phyloP scores from a whole-genome alignment of 1,140 invertebrate species.

The Cotesia chilonis region DNA sequence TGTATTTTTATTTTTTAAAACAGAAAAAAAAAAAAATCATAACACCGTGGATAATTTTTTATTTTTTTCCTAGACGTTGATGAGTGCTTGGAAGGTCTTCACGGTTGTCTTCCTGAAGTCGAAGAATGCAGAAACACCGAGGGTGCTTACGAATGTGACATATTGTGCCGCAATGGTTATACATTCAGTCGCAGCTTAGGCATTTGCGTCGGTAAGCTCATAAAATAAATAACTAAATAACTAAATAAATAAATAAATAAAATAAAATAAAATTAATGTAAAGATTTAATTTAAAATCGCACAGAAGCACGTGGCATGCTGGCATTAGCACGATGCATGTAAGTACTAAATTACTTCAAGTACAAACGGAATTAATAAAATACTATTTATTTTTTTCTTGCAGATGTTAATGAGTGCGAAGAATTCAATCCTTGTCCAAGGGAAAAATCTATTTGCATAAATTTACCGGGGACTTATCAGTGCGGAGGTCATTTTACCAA shows the following conservation, averaged over 20 bases:
- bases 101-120: conserved; percentile 56
- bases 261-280: conserved; percentile 9
- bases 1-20: conserved; percentile 45
- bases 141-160: conserved; percentile 67
- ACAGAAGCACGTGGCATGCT: conserved; percentile 28
- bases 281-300: conserved; percentile 6
- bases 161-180: conserved; percentile 74
- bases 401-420: conserved; percentile 72
- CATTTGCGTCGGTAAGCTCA: conserved; percentile 62
- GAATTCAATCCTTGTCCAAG: conserved; percentile 50
- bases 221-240: not conserved
- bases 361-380: not conserved
- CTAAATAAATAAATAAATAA: not conserved
- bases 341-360: conserved; percentile 20
- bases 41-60: too few relatives aligned
- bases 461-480: conserved; percentile 63
- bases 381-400: conserved; percentile 29
- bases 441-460: conserved; percentile 60
- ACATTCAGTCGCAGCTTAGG: conserved; percentile 67
- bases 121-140: conserved; percentile 68
- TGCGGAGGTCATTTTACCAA: conserved; percentile 49
- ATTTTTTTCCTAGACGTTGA: conserved; percentile 65
- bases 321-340: conserved; percentile 25
- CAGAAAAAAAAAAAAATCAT: not conserved
- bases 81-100: conserved; percentile 64